Evolutionary conservation across 2,888 invertebrate species (phyloP).

Genomic region (Netelia virgata): DNA sequence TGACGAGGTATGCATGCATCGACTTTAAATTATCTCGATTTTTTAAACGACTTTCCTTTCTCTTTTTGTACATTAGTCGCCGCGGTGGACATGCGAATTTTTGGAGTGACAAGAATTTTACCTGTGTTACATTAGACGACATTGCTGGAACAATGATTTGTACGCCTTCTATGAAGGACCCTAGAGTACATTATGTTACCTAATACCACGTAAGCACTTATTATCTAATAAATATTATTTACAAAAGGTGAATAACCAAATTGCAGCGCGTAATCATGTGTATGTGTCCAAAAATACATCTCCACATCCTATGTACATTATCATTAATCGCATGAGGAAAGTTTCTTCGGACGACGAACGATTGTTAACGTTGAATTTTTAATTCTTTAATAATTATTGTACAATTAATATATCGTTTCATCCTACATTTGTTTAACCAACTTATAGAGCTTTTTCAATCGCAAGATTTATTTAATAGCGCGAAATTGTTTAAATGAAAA

Average conservation of each 20-base stretch:
- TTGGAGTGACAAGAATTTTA: conserved; percentile 79
- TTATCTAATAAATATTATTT: conserved; percentile 83
- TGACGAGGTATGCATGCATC: conserved; percentile 54
- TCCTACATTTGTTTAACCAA: too few species aligned
- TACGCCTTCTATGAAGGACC: conserved; percentile 83
- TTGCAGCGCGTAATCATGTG: neutral
- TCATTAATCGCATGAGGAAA: neutral
- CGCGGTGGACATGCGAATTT: conserved; percentile 60
- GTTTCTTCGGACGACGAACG: neutral
- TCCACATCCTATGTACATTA: neutral
- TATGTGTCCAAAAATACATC: neutral
- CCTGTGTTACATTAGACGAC: conserved; percentile 82
- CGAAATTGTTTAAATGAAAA: too few species aligned
- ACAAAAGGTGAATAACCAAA: conserved; percentile 74
- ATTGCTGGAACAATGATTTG: conserved; percentile 84
- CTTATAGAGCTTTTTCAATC: too few species aligned
- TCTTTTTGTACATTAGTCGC: conserved; percentile 62
- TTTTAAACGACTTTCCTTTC: conserved; percentile 4
- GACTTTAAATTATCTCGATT: conserved; percentile 16
- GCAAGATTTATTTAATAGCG: too few species aligned
- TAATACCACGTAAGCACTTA: conserved; percentile 82
- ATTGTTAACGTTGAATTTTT: neutral
- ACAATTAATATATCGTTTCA: too few species aligned
- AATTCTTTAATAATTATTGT: too few species aligned
- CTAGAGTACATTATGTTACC: conserved; percentile 83